Evolutionary conservation across 2,113 vertebrate genomes (phyloP).

Genomic region (Crotalus tigris): DNA sequence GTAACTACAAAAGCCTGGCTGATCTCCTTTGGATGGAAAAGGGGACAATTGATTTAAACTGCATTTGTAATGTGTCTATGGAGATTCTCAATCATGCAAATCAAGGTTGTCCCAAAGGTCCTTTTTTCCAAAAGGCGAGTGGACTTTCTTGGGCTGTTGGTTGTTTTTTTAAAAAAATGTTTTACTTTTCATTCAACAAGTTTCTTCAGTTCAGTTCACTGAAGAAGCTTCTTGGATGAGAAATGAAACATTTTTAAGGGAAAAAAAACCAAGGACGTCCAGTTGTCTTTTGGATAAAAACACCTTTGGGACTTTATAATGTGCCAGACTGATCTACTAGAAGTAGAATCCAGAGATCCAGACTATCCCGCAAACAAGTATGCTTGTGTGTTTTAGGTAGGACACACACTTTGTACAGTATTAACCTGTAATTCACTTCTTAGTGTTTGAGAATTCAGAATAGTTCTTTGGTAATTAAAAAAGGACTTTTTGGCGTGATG

Average conservation of each 20-base stretch:
- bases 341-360: neutral
- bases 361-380: neutral
- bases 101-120: neutral
- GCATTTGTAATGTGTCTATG: neutral
- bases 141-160: neutral
- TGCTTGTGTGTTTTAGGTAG: neutral
- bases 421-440: neutral
- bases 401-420: neutral
- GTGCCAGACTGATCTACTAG: neutral
- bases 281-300: neutral
- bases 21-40: neutral
- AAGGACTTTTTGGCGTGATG: neutral
- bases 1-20: neutral
- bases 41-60: neutral
- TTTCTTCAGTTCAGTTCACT: neutral
- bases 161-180: neutral
- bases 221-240: neutral
- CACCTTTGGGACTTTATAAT: neutral
- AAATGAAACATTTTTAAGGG: neutral
- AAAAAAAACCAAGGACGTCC: neutral
- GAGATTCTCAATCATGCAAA: neutral
- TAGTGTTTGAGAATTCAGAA: neutral
- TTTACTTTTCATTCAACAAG: neutral
- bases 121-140: neutral
- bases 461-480: neutral